Conservation (phyloP, 2,113 vertebrate genomes). For the Thermophis baileyi region DNA sequence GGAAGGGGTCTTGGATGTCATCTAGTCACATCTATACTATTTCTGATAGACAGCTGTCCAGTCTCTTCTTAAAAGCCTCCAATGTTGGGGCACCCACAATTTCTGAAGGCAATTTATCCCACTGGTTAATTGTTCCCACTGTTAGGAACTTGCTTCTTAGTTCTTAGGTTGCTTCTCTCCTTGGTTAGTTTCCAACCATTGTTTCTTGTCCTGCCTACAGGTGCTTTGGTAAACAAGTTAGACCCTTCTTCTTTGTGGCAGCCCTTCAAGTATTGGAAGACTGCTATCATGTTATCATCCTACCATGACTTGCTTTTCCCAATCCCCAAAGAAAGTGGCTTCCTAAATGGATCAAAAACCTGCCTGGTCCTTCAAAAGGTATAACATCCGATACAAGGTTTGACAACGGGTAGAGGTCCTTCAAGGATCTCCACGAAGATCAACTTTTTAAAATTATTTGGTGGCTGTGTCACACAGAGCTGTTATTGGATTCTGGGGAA, state of each 20-base stretch:
- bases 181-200: neutral
- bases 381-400: neutral
- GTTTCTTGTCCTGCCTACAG: neutral
- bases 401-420: neutral
- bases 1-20: neutral
- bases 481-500: slow-evolving; percentile 19
- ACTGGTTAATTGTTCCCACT: neutral
- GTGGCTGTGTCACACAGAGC: neutral
- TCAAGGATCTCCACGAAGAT: neutral
- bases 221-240: neutral
- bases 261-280: neutral
- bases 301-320: neutral
- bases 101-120: neutral
- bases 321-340: neutral
- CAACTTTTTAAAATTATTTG: neutral
- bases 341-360: neutral
- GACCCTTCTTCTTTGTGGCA: neutral
- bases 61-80: neutral
- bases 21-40: neutral
- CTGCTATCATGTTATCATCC: neutral
- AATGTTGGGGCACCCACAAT: neutral
- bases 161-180: neutral
- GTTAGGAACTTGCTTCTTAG: neutral
- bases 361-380: accelerated
- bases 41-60: neutral